These are phyloP conservation scores for Eubasilissa splendida DNA, from an alignment of 2,888 invertebrate species.

Conservation along the genomic window DNA sequence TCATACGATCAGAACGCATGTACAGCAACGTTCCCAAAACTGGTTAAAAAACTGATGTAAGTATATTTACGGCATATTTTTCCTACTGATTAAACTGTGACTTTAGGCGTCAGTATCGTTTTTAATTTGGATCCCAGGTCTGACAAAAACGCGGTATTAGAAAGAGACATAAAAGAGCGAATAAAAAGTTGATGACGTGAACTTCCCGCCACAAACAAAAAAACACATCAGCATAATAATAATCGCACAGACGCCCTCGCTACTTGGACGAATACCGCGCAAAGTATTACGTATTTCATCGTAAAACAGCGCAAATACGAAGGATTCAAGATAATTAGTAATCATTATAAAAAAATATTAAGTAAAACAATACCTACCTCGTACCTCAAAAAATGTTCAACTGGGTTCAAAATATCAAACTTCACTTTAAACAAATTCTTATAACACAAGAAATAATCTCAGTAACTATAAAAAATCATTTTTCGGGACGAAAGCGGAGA, in stretches of 20 bases:
- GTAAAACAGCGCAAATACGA: neutral
- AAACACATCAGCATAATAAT: neutral
- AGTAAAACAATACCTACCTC: neutral
- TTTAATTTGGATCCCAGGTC: no score
- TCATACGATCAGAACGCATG: constrained; percentile 13
- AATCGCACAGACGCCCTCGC: neutral
- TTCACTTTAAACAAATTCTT: neutral
- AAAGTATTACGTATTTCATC: no score
- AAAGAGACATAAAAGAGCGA: neutral
- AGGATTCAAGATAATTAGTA: neutral
- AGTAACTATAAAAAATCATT: constrained; percentile 1
- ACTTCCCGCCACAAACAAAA: constrained; percentile 25
- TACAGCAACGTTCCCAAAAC: neutral
- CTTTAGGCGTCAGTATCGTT: no score
- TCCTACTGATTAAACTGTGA: no score
- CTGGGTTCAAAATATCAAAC: constrained; percentile 24
- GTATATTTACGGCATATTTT: no score
- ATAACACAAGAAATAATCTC: constrained; percentile 7
- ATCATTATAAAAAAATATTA: neutral
- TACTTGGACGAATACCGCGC: no score
- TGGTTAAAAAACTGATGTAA: no score
- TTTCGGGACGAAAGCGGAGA: constrained; percentile 15
- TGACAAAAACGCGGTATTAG: neutral
- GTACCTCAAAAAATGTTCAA: neutral
- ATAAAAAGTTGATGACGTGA: neutral